A percentile compares a stretch with the other conserved stretches of the same genome.
Conservation (phyloP, 2,888 invertebrate species). For the Dryomyza anilis region DNA sequence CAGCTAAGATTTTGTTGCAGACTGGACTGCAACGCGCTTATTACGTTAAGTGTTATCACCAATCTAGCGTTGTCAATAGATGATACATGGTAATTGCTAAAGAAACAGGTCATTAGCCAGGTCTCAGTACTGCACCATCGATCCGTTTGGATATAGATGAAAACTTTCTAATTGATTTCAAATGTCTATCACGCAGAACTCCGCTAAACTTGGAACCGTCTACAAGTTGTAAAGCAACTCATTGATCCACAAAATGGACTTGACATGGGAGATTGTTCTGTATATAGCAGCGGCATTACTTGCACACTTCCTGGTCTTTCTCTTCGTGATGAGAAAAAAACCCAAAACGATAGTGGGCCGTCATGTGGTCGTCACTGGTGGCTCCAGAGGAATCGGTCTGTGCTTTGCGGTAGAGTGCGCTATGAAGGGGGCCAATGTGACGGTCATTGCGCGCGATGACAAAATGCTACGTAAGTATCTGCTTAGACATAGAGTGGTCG, state of each 20-base stretch:
- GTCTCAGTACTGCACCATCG: not conserved
- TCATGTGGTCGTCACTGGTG: constrained; percentile 84
- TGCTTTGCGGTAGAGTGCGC: constrained; percentile 79
- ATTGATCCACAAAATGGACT: constrained; percentile 45
- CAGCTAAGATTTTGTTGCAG: too few species aligned
- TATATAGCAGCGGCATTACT: constrained; percentile 47
- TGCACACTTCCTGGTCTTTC: constrained; percentile 47
- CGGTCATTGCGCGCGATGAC: constrained; percentile 84
- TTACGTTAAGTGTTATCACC: too few species aligned
- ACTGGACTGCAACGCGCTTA: too few species aligned
- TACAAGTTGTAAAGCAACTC: not conserved
- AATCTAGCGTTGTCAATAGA: too few species aligned
- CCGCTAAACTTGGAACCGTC: too few species aligned
- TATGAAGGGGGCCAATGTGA: constrained; percentile 83
- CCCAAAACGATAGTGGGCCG: constrained; percentile 58
- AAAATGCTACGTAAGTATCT: constrained; percentile 67
- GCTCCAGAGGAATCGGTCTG: constrained; percentile 95
- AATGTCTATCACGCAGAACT: too few species aligned
- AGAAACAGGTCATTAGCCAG: too few species aligned
- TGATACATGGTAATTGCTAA: too few species aligned
- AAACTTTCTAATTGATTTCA: constrained; percentile 9
- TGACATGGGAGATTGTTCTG: constrained; percentile 45
- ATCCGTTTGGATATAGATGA: not conserved
- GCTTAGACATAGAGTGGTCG: not conserved
- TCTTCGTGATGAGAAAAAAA: constrained; percentile 52